Evolutionary conservation across 2,113 vertebrate species (phyloP).

Genomic region (Pedetes capensis): DNA sequence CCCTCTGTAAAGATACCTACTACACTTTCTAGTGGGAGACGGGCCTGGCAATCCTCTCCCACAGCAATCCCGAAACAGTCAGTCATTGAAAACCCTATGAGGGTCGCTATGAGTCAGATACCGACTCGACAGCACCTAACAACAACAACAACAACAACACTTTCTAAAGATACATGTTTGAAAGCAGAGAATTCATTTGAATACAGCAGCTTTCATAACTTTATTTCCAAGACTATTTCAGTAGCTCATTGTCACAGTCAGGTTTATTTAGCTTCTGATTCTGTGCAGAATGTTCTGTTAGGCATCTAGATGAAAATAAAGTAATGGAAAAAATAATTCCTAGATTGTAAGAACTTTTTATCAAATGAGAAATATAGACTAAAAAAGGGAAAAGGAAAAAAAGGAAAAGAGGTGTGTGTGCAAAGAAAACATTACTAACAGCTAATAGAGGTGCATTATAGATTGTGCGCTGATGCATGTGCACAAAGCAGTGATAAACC

Average conservation of each 20-base stretch:
- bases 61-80: too few species aligned
- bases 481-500: neutral
- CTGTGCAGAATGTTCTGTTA: neutral
- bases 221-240: neutral
- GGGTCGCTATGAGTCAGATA: too few species aligned
- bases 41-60: too few species aligned
- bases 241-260: neutral
- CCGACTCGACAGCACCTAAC: too few species aligned
- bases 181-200: neutral
- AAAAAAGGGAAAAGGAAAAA: neutral
- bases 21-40: too few species aligned
- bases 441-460: accelerated
- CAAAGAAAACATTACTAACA: neutral
- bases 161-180: neutral
- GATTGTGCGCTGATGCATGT: neutral
- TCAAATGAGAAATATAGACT: neutral
- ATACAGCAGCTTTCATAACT: neutral
- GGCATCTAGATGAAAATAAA: neutral
- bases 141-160: too few species aligned
- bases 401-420: neutral
- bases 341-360: neutral
- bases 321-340: neutral
- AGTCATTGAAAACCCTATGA: too few species aligned
- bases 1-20: neutral
- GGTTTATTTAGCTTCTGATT: constrained; percentile 22